A percentile compares a stretch with the other conserved stretches of the same genome.
These are phyloP conservation scores for Holotrichia oblita DNA, from an alignment of 1,140 invertebrate species.

Conservation along the genomic window DNA sequence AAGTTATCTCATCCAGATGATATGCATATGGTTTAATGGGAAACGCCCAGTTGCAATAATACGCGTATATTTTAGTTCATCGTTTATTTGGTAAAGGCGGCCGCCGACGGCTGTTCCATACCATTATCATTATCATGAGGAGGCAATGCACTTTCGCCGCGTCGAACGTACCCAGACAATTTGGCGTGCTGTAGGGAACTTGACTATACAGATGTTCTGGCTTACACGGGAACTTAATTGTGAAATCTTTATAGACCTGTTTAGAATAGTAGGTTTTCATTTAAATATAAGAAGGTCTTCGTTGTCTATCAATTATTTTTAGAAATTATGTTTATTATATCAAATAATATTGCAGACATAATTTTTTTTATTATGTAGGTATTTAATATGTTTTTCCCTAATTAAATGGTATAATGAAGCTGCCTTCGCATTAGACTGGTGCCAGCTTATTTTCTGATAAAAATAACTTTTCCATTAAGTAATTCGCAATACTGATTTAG, in stretches of 20 bases:
- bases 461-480: too few relatives aligned
- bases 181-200: neutral
- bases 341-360: too few relatives aligned
- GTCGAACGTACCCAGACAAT: constrained; percentile 10
- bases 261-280: too few relatives aligned
- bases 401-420: too few relatives aligned
- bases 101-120: constrained; percentile 5
- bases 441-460: too few relatives aligned
- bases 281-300: too few relatives aligned
- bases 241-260: neutral
- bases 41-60: constrained; percentile 32
- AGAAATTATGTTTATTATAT: too few relatives aligned
- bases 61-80: constrained; percentile 23
- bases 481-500: too few relatives aligned
- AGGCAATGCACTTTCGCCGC: constrained; percentile 27
- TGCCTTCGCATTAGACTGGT: too few relatives aligned
- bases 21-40: constrained; percentile 34
- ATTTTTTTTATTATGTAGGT: too few relatives aligned
- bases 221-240: neutral
- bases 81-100: constrained; percentile 33
- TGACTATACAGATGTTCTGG: neutral
- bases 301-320: too few relatives aligned
- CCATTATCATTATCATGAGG: neutral
- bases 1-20: constrained; percentile 22
- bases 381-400: too few relatives aligned